Percentiles rank a stretch among this genome's conserved stretches.
Conservation (phyloP, 2,888 invertebrate species). For the Lasioglossum oenotherae region DNA sequence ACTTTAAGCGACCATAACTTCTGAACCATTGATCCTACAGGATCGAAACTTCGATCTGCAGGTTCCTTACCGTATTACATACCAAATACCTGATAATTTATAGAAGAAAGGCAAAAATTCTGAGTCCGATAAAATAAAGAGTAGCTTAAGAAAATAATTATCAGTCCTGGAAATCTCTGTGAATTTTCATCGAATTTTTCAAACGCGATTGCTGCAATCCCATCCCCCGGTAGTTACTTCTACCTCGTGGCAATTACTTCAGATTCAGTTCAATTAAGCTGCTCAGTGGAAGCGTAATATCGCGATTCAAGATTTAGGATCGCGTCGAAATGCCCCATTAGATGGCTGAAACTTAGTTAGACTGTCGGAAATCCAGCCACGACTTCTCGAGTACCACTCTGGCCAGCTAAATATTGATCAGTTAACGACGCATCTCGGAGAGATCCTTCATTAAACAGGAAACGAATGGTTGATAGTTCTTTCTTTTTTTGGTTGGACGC, state of each 20-base stretch:
- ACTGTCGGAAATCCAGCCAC: constrained; percentile 67
- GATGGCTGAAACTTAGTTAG: constrained; percentile 76
- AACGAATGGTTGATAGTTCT: background rate
- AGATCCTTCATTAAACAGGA: background rate
- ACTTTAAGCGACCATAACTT: too few species aligned
- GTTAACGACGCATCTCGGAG: background rate
- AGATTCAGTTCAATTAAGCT: constrained; percentile 81
- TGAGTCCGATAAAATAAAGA: too few species aligned
- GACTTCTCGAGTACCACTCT: constrained; percentile 39
- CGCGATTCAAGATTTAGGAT: constrained; percentile 74
- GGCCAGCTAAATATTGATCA: constrained; percentile 25
- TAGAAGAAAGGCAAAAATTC: too few species aligned
- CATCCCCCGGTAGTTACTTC: background rate
- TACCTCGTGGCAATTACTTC: constrained; percentile 69
- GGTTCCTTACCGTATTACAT: too few species aligned
- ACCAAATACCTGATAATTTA: too few species aligned
- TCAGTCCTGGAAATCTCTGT: background rate
- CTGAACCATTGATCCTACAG: too few species aligned
- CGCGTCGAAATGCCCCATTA: constrained; percentile 77
- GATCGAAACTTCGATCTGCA: too few species aligned
- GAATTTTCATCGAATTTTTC: background rate
- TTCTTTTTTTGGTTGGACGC: too few species aligned
- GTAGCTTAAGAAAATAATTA: background rate
- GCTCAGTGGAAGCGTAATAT: constrained; percentile 75
- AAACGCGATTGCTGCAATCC: constrained; percentile 13